Evolutionary conservation across 1,140 invertebrate species (phyloP), one percentile per base, ranked within the genome.

Genomic region (Brachionus manjavacas): DNA sequence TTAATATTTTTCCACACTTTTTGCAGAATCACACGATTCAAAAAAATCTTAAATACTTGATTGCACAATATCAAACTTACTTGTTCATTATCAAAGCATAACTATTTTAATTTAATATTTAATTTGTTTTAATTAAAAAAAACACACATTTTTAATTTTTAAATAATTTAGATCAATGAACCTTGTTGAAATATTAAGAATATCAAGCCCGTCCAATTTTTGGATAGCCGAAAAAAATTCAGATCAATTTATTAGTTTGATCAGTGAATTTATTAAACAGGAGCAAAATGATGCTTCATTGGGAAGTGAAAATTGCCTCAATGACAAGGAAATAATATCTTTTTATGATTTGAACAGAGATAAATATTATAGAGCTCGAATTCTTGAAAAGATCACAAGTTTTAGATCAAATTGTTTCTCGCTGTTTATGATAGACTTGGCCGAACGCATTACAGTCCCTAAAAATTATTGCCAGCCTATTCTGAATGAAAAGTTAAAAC

Each of bases 141-240:
- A 28, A 11, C 14, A 31, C 39, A 39, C 16, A 20, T 39, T 39
- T 72, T 41, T 72, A 20, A 39, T 16, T 35, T 31, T 35, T 35
- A 72, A 43, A 11, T 6, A 41, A 41, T 72, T 72, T 39, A 72
- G 66, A 68, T 68, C 25, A 64, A 81, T 81, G 79, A 68, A 81
- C n/a, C n/a, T 43, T 39, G 39, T 64, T 20, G 31, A 81, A 12
- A 68, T 81, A 25, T 64, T 81, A 64, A 60, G 23, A 20, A 43
- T 43, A 25, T 11, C 23, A 23, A 81, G 52, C 16, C 52, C 52
- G 16, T 64, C 52, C 23, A 46, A 81, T 64, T 64, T 81, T 68
- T 81, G 79, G 79, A 81, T 81, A n/a, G 79, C 79, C 6, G 49
- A 81, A 35, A 60, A 64, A 39, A 23, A 81, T 3, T 25, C 49